phyloP scores from a whole-genome alignment of 2,888 invertebrate genomes.

The Cremastobaeus sp. region DNA sequence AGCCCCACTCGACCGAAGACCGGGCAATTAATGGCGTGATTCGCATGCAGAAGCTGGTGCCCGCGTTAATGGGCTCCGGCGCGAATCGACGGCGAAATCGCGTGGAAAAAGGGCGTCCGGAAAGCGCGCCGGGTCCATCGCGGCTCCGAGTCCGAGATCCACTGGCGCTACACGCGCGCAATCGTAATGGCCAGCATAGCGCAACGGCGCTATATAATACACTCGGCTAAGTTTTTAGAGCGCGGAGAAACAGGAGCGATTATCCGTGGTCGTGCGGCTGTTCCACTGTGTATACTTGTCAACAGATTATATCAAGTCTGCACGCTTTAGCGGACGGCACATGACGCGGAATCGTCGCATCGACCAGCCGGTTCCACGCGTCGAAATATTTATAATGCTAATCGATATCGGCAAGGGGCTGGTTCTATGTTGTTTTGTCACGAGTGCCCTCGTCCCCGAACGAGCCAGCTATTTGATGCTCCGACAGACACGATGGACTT shows the following conservation, averaged over 20 bases:
- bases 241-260: slow-evolving; percentile 52
- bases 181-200: too few relatives aligned
- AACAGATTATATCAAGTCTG: slow-evolving; percentile 22
- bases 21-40: slow-evolving; percentile 19
- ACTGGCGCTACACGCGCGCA: slow-evolving; percentile 40
- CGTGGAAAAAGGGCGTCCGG: too few relatives aligned
- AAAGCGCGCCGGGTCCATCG: slow-evolving; percentile 20
- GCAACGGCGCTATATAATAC: slow-evolving; percentile 41
- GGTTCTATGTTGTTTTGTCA: slow-evolving; percentile 3
- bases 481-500: too few relatives aligned
- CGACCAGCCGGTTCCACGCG: slow-evolving; percentile 9
- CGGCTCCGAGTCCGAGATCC: slow-evolving; percentile 18
- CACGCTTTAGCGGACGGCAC: slow-evolving; percentile 37
- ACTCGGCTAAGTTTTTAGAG: slow-evolving; percentile 53
- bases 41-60: too few relatives aligned
- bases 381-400: slow-evolving; percentile 31
- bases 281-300: too few relatives aligned
- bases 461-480: too few relatives aligned
- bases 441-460: too few relatives aligned
- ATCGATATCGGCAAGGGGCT: slow-evolving; percentile 24
- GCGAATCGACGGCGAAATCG: slow-evolving; percentile 14
- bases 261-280: slow-evolving; percentile 33
- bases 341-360: slow-evolving; percentile 18
- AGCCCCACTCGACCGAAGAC: slow-evolving; percentile 37
- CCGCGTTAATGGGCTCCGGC: slow-evolving; percentile 9